phyloP scores from a whole-genome alignment of 2,797 vertebrate species.

The Thamnophis elegans region DNA sequence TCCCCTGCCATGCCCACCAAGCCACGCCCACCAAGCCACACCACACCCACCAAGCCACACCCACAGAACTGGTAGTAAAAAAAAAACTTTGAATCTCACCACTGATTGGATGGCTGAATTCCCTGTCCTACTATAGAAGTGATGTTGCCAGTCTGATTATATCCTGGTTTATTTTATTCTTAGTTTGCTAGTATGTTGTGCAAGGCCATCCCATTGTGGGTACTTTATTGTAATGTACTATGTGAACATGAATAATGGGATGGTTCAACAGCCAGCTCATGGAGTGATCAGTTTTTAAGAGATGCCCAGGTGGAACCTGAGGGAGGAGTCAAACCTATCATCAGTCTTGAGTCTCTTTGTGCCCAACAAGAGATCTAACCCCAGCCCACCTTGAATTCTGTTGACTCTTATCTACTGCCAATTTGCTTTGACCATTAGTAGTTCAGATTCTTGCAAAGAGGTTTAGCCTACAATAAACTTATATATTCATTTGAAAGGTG shows the following conservation, averaged over 20 bases:
- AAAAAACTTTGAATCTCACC: too few species aligned
- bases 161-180: neutral
- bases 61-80: too few species aligned
- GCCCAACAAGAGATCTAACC: neutral
- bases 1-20: too few species aligned
- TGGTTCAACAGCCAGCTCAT: neutral
- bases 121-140: neutral
- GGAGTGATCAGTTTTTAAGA: neutral
- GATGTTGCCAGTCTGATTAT: neutral
- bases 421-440: neutral
- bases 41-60: too few species aligned
- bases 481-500: too few species aligned
- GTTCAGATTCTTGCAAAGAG: neutral
- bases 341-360: neutral
- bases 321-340: neutral
- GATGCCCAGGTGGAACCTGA: neutral
- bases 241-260: neutral
- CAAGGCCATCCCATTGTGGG: neutral
- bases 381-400: neutral
- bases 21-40: too few species aligned
- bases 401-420: neutral
- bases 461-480: neutral
- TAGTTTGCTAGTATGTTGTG: neutral
- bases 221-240: neutral
- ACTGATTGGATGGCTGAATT: neutral